These are phyloP conservation scores for Drosophila robusta DNA, from an alignment of 2,888 invertebrate genomes.

Conservation along the genomic window DNA sequence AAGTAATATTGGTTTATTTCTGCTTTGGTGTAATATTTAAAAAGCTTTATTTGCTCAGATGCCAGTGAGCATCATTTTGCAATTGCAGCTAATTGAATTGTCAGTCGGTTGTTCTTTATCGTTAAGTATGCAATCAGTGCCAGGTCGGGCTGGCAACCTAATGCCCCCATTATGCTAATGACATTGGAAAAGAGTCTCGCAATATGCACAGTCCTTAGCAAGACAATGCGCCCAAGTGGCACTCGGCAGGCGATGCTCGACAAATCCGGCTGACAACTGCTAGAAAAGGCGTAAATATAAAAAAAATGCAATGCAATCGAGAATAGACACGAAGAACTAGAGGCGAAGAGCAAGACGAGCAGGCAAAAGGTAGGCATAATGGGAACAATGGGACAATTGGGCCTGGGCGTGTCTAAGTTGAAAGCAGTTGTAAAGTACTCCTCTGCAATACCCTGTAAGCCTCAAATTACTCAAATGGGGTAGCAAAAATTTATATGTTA, in stretches of 20 bases:
- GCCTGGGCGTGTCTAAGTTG: slow-evolving; percentile 68
- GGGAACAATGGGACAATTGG: slow-evolving; percentile 56
- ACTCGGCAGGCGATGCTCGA: slow-evolving; percentile 49
- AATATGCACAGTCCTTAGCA: slow-evolving; percentile 50
- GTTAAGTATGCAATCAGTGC: slow-evolving; percentile 72
- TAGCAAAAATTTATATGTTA: not conserved
- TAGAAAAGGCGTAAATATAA: slow-evolving; percentile 50
- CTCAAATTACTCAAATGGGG: not conserved
- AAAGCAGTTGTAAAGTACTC: slow-evolving; percentile 46
- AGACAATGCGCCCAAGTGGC: slow-evolving; percentile 61
- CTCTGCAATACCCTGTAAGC: slow-evolving; percentile 26
- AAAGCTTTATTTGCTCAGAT: slow-evolving; percentile 2
- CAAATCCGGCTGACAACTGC: slow-evolving; percentile 64
- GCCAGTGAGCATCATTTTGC: slow-evolving; percentile 14
- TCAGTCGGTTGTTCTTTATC: slow-evolving; percentile 44
- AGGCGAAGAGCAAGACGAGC: not conserved
- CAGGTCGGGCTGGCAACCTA: slow-evolving; percentile 59
- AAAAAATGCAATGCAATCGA: slow-evolving; percentile 21
- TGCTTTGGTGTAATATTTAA: slow-evolving; percentile 7
- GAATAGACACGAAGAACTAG: not conserved
- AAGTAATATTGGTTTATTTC: not conserved
- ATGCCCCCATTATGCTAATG: slow-evolving; percentile 80
- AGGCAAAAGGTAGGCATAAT: slow-evolving; percentile 29
- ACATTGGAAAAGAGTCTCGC: slow-evolving; percentile 63
- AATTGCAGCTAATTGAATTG: slow-evolving; percentile 74